Base-by-base conservation (phyloP, 2,888 invertebrate species). In the Meloe dianella region DNA sequence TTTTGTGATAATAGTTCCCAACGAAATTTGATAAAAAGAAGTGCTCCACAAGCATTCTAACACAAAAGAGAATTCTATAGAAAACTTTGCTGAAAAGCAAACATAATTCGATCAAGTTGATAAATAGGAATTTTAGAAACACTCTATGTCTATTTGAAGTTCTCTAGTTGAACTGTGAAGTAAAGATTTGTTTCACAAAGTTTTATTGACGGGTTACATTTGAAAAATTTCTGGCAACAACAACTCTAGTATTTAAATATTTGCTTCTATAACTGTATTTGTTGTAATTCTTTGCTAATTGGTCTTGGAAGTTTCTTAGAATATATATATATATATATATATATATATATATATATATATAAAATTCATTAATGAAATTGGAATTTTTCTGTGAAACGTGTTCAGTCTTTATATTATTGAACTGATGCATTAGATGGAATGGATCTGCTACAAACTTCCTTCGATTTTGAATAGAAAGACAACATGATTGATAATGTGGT, bases 151-250 rank as follows among this genome's bases (percentile, higher is more conserved):
- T 41, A 17, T 17, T 41, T 41, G 6, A 17, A 41, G 41, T 41
- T 41, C 17, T 17, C 17, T 17, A 12, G 1, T 35, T 14, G 9
- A 41, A 17, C 17, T 41, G 12, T 17, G 17, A 41, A 41, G 41
- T 41, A n/a, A 41, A 41, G 17, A 41, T 41, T 41, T 41, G 41
- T 17, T 41, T 7, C 6, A 8, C 1, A 41, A 41, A 41, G 35
- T 35, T 35, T 35, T 14, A 1, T 0, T 35, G 35, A 35, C 14
- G 47, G 61, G 24, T 27, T 47, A 57, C 57, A 38, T 65, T 65
- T 61, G 30, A 27, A 65, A 20, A 20, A 14, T 54, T 54, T n/a
- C 56, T 38, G n/a, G n/a, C n/a, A n/a, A n/a, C n/a, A n/a, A 27
- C 27, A 27, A 27, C 27, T n/a, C n/a, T n/a, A n/a, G 27, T 27